Conservation (phyloP, 2,797 vertebrate genomes). For the Premnoplex brunnescens region DNA sequence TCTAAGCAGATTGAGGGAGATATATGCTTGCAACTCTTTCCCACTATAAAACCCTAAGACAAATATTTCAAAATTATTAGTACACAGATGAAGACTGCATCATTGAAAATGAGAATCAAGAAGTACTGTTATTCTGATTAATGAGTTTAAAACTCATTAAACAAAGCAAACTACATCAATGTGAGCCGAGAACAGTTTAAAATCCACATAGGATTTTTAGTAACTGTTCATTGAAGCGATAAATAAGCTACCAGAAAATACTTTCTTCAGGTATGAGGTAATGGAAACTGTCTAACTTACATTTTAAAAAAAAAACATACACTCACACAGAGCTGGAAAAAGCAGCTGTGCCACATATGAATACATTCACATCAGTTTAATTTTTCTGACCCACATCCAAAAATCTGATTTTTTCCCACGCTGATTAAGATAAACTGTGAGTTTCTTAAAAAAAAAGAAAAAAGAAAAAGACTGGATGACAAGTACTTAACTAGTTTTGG, state of each 20-base stretch:
- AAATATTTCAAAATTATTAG: conserved; percentile 37
- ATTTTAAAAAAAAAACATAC: not conserved
- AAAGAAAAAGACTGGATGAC: not conserved
- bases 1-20: not conserved
- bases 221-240: not conserved
- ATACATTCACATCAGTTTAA: not conserved
- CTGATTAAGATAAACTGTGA: not conserved
- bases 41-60: not conserved
- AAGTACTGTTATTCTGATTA: not conserved
- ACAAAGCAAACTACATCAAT: not conserved
- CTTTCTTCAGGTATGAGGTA: not conserved
- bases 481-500: not conserved
- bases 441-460: not conserved
- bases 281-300: not conserved
- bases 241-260: not conserved
- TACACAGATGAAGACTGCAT: not conserved
- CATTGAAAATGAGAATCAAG: not conserved
- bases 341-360: not conserved
- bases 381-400: not conserved
- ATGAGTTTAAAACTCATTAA: conserved; percentile 10
- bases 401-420: not conserved
- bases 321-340: not conserved
- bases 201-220: not conserved
- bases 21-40: not conserved
- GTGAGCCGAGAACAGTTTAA: not conserved